These are phyloP conservation scores for Corythornis vintsioides DNA, from an alignment of 2,113 vertebrate species.

Conservation along the genomic window DNA sequence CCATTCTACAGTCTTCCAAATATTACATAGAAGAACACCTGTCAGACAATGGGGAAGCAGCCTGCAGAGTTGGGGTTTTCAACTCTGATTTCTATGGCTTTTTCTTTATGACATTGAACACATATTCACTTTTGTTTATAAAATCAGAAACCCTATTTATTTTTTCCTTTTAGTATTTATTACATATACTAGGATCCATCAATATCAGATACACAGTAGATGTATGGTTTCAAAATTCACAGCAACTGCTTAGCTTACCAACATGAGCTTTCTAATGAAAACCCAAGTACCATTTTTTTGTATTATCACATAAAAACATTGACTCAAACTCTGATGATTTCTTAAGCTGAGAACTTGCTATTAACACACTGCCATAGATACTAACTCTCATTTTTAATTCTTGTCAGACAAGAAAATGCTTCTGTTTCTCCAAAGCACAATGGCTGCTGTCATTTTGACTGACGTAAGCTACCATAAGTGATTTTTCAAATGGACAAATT, in stretches of 20 bases:
- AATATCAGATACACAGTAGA: neutral
- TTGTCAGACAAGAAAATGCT: neutral
- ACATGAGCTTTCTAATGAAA: neutral
- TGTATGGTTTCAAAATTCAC: neutral
- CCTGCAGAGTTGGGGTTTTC: neutral
- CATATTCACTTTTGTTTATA: neutral
- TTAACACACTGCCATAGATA: constrained; percentile 3
- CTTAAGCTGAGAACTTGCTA: neutral
- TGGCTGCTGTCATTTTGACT: constrained; percentile 56
- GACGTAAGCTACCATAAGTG: constrained; percentile 40
- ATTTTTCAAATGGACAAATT: constrained; percentile 65
- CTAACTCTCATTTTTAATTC: constrained; percentile 21
- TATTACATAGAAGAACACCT: neutral
- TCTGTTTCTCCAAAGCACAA: constrained; percentile 32
- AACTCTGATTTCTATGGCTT: neutral
- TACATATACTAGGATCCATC: neutral
- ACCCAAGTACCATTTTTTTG: neutral
- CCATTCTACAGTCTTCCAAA: neutral
- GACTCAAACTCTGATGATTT: neutral
- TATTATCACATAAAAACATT: neutral
- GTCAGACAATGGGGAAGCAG: neutral
- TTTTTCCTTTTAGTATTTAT: neutral
- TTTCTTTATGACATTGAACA: neutral
- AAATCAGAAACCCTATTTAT: neutral
- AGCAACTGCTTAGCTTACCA: neutral